Evolutionary conservation across 2,797 vertebrate genomes (phyloP), one percentile per base, ranked within the genome.

Genomic region (Poliocrania exsul): DNA sequence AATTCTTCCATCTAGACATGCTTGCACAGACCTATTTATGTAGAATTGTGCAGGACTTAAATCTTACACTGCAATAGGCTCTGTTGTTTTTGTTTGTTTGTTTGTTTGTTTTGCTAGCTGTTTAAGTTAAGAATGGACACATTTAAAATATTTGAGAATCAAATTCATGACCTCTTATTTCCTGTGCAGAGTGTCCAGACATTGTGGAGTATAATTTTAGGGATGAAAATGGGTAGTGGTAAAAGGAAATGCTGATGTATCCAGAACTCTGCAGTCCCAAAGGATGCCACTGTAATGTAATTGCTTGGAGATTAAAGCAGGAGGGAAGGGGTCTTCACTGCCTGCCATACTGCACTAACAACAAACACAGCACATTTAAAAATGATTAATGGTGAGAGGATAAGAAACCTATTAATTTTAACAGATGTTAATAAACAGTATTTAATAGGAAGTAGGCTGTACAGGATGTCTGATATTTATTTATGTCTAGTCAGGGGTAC

Each of bases 371-470:
- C 69, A 90, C 17, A 62, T 91, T 95, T 92, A 5, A 84, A 90
- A 92, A 88, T 92, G 66, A 97, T 95, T 94, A 96, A 96, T 93
- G 54, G 42, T 75, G 82, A 83, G 64, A 93, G 44, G 58, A 74
- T 92, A 70, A 91, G 64, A 97, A 95, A 83, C 29, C 50, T 62
- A 86, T 72, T 93, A 64, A 82, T 95, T 96, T 95, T 93, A 94
- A 89, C 82, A 86, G 80, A 84, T 86, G 87, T 87, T 97, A 96
- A 95, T 95, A 93, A 91, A 92, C 54, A 92, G 56, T 91, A 72
- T 93, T 94, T 97, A 97, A 94, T 78, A 90, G 81, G 71, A 93
- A 64, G 90, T 92, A 83, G 33, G 29, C 56, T 82, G 54, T 86
- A 78, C 62, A 80, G 82, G 46, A 66, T 93, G 71, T 46, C 78